These are phyloP conservation scores for Tenrec ecaudatus DNA, from an alignment of 2,113 vertebrate genomes.

Conservation along the genomic window DNA sequence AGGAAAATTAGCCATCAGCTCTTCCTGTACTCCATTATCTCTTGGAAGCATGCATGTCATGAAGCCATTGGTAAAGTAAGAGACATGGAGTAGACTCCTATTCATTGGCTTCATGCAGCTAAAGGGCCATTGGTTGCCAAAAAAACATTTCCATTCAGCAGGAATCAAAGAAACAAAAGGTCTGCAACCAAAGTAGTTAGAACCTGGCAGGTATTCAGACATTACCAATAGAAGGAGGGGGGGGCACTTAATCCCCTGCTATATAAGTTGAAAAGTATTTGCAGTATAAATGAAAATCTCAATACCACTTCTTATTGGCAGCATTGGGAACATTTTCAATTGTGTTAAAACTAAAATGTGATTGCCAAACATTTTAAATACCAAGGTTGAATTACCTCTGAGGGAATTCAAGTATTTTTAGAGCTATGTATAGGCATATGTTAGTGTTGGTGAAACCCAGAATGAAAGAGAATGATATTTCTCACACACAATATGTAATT, in stretches of 20 bases:
- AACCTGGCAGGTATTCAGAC: constrained; percentile 1
- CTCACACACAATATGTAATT: not conserved
- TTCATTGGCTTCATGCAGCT: not conserved
- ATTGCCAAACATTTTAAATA: constrained; percentile 41
- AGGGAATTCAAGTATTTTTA: constrained; percentile 11
- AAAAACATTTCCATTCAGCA: constrained; percentile 21
- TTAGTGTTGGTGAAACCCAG: not conserved
- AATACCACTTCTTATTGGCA: not conserved
- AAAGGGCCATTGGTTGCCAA: not conserved
- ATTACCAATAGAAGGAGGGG: not conserved
- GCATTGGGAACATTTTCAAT: constrained; percentile 20
- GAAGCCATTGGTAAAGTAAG: constrained; percentile 26
- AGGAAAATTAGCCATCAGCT: constrained; percentile 22
- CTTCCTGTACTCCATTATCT: not conserved
- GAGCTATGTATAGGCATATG: not conserved
- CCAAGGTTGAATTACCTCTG: constrained; percentile 20
- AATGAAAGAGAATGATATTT: not conserved
- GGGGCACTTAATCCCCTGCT: not conserved
- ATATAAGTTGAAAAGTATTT: not conserved
- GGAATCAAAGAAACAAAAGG: constrained; percentile 11
- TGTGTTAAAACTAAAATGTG: constrained; percentile 40
- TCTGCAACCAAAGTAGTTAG: constrained; percentile 35
- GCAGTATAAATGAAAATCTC: constrained; percentile 31
- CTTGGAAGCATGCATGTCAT: not conserved
- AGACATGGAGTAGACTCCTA: not conserved